Percentiles rank a stretch among this genome's conserved stretches.
Conservation (phyloP, 1,140 invertebrate genomes). For the Phymastichus coffea region DNA sequence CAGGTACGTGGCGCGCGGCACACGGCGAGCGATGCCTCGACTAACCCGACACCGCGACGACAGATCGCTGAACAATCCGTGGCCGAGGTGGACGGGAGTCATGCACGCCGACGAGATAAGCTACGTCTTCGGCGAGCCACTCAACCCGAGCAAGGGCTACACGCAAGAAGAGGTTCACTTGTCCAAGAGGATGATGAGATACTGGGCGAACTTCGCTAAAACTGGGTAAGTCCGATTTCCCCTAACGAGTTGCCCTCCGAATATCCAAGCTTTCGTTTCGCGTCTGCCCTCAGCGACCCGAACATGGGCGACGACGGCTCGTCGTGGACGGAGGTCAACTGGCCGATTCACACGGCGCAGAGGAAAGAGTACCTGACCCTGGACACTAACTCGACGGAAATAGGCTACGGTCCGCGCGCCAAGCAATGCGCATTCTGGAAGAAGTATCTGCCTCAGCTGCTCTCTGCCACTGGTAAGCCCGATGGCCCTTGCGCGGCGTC, state of each 20-base stretch:
- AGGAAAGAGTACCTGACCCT: slow-evolving; percentile 85
- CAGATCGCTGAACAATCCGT: slow-evolving; percentile 75
- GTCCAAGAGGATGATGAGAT: slow-evolving; percentile 85
- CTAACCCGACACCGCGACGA: no score
- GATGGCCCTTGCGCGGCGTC: not conserved
- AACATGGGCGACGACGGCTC: slow-evolving; percentile 66
- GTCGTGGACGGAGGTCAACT: slow-evolving; percentile 69
- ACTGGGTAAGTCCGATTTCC: slow-evolving; percentile 69
- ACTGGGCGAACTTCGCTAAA: slow-evolving; percentile 95
- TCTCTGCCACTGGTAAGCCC: slow-evolving; percentile 70
- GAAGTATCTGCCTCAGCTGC: slow-evolving; percentile 86
- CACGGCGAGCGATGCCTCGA: no score
- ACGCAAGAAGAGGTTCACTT: slow-evolving; percentile 77
- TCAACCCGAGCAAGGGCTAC: slow-evolving; percentile 79
- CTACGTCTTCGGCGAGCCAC: slow-evolving; percentile 91
- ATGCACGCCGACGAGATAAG: slow-evolving; percentile 96
- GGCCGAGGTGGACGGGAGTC: slow-evolving; percentile 95
- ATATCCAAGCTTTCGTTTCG: no score
- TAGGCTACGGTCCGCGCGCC: slow-evolving; percentile 80
- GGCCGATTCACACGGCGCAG: slow-evolving; percentile 82
- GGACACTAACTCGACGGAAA: slow-evolving; percentile 74
- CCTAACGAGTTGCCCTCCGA: not conserved
- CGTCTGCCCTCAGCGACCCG: no score
- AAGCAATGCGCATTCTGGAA: slow-evolving; percentile 97
- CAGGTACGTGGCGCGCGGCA: slow-evolving; percentile 55